phyloP scores from a whole-genome alignment of 2,888 invertebrate species.

The Tetropium fuscum region DNA sequence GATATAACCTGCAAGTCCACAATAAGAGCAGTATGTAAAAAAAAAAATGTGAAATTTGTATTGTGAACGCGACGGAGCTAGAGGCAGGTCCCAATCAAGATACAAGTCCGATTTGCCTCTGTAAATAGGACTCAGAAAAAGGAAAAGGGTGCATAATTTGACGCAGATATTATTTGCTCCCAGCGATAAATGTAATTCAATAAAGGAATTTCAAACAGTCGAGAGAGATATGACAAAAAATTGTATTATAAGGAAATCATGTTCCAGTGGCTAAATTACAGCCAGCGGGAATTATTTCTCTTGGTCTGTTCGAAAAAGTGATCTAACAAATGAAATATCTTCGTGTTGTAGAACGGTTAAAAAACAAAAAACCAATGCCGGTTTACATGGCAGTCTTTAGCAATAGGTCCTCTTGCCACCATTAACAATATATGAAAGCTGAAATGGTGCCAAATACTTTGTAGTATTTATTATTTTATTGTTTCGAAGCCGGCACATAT shows the following conservation, averaged over 20 bases:
- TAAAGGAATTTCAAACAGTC: neutral
- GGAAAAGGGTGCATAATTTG: constrained; percentile 7
- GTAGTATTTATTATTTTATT: constrained; percentile 55
- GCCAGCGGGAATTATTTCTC: neutral
- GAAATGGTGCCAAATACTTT: constrained; percentile 56
- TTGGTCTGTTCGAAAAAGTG: neutral
- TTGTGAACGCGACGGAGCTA: neutral
- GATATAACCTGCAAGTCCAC: too few relatives aligned
- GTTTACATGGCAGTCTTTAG: constrained; percentile 10
- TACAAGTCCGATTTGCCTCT: neutral
- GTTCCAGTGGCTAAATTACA: neutral
- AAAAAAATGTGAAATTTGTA: too few relatives aligned
- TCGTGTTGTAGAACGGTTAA: neutral
- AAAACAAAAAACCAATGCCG: neutral
- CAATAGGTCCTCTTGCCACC: constrained; percentile 38
- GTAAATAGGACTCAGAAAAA: neutral
- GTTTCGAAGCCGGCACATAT: constrained; percentile 42
- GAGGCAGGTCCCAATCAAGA: neutral
- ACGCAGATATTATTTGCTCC: constrained; percentile 1
- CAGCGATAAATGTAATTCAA: constrained; percentile 5
- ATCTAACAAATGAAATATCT: neutral
- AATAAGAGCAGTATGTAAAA: too few relatives aligned
- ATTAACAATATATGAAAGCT: constrained; percentile 55
- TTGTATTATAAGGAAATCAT: neutral
- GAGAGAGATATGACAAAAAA: neutral